Evolutionary conservation across 2,797 vertebrate genomes (phyloP), one percentile per base, ranked within the genome.

Genomic region (Atherinosoma microstoma): DNA sequence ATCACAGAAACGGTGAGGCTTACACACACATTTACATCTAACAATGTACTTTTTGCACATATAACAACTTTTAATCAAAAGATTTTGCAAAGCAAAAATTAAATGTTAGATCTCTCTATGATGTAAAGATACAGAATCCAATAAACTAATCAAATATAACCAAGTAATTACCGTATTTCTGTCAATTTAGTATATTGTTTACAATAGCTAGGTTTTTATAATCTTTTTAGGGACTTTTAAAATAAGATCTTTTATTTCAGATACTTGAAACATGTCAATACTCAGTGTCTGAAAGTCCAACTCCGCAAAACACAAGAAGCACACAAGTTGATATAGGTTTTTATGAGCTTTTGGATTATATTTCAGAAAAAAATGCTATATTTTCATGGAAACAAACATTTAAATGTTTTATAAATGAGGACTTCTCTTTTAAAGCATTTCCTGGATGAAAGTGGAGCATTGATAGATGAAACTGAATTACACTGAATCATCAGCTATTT

Each of bases 1-100:
- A 64, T 49, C 60, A 65, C 34, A 54, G 54, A 63, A 47, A 45
- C 7, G 30, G 7, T 40, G n/a, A 15, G 24, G 40, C 63, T 59
- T 30, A 6, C 51, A 36, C 30, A 67, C 34, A 51, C 15, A 1
- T 59, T 29, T 10, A 1, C 24, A 11, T 56, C 6, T 27, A 27
- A 0, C 0, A 1, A 53, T 18, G 4, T 8, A 24, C 11, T 8
- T 34, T 42, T 59, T n/a, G 24, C 38, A 40, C 13, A 6, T 15
- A 2, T 15, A 40, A 12, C 11, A 12, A 38, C 36, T 38, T 38
- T 38, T 11, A 38, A 11, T 38, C 3, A 9, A 6, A 35, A 51
- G 2, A 10, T 51, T 51, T 49, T 22, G 20, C 29, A 13, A 18
- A 27, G 36, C 1, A 38, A 35, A 61, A 27, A 1, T 0, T 9